These are phyloP conservation scores for Bubalus kerabau DNA, from an alignment of 2,113 vertebrate species.

Conservation along the genomic window DNA sequence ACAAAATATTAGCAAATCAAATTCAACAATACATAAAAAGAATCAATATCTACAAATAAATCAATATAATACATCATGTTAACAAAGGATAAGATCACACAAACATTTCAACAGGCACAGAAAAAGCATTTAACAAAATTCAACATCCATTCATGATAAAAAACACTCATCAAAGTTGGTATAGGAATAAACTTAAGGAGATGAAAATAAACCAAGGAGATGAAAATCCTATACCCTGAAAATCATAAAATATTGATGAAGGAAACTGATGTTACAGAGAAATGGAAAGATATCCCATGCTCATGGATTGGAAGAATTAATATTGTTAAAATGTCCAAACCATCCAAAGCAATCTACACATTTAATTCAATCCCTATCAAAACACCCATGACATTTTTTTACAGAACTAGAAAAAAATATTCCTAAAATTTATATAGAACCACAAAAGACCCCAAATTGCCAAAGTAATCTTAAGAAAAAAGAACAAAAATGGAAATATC, in stretches of 20 bases:
- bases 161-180: not conserved
- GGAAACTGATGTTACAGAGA: not conserved
- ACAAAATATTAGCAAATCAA: not conserved
- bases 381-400: not conserved
- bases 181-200: not conserved
- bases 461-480: not conserved
- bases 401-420: not conserved
- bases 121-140: not conserved
- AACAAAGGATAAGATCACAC: not conserved
- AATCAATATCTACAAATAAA: not conserved
- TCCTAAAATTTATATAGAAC: not conserved
- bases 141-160: not conserved
- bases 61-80: not conserved
- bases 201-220: not conserved
- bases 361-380: not conserved
- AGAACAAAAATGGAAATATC: not conserved
- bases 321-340: not conserved
- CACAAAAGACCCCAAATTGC: not conserved
- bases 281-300: not conserved
- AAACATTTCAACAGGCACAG: not conserved
- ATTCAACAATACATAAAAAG: not conserved
- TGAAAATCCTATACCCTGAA: not conserved
- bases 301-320: not conserved
- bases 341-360: not conserved
- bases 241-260: not conserved